Evolutionary conservation across 2,113 vertebrate genomes (phyloP).

Genomic region (Carlito syrichta): DNA sequence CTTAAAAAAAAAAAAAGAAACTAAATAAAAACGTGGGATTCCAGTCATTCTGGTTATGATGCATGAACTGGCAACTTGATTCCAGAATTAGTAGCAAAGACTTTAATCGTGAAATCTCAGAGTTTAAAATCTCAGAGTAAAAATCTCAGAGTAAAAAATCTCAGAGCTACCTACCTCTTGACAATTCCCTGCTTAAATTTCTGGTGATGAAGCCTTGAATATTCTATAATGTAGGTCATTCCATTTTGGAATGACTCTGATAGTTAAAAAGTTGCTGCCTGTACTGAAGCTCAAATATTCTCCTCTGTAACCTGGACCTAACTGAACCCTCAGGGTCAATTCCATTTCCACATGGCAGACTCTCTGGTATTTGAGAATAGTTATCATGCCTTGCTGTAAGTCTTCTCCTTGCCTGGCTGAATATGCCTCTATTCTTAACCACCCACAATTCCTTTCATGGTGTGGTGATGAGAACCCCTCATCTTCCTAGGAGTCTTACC

Average conservation of each 20-base stretch:
- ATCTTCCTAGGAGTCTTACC: not conserved
- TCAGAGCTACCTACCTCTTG: not conserved
- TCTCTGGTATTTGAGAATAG: not conserved
- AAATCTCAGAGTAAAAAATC: not conserved
- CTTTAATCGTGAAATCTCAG: not conserved
- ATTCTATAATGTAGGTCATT: not conserved
- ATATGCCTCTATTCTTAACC: not conserved
- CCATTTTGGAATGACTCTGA: not conserved
- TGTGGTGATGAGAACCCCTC: not conserved
- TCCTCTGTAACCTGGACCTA: not conserved
- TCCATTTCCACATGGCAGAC: not conserved
- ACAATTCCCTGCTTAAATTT: conserved; percentile 26
- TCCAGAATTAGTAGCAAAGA: not conserved
- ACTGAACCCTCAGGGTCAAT: not conserved
- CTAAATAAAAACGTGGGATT: not conserved
- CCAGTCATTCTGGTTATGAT: not conserved
- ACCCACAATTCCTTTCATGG: not conserved
- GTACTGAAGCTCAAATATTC: not conserved
- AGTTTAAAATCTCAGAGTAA: conserved; percentile 18
- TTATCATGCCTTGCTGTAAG: not conserved
- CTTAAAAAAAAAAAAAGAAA: not conserved
- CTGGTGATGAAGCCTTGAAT: not conserved
- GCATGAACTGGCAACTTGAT: not conserved
- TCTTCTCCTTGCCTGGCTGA: not conserved
- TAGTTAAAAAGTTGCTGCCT: not conserved